These are phyloP conservation scores for Tarsius wallacei DNA, from an alignment of 2,797 vertebrate genomes.

Conservation along the genomic window DNA sequence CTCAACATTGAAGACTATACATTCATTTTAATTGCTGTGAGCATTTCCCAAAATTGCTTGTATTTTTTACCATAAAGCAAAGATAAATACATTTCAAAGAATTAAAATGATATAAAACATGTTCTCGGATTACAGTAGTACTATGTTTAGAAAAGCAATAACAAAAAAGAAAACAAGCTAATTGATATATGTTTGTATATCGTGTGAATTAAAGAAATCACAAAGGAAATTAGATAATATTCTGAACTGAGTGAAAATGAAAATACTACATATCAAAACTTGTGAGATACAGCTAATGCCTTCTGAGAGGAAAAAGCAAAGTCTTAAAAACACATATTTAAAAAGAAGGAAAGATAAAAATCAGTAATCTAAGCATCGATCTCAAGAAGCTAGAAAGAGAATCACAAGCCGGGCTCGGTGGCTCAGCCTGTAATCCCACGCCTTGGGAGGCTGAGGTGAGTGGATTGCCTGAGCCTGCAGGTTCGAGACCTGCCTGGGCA, in stretches of 20 bases:
- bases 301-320: not conserved
- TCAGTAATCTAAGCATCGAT: not conserved
- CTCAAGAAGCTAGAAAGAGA: not conserved
- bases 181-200: not conserved
- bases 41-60: not conserved
- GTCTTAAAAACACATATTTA: not conserved
- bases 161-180: not conserved
- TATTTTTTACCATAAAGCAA: not conserved
- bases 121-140: not conserved
- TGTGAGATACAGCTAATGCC: not conserved
- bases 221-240: not conserved
- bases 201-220: not conserved
- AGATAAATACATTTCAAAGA: not conserved
- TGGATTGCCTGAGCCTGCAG: too few species aligned
- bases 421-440: too few species aligned
- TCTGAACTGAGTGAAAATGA: not conserved
- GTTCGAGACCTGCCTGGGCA: too few species aligned
- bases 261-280: not conserved
- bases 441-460: too few species aligned
- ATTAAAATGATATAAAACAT: not conserved
- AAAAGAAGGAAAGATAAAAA: not conserved
- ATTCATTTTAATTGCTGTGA: not conserved
- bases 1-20: not conserved
- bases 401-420: too few species aligned
- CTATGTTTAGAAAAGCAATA: not conserved